Percentiles rank a stretch among this genome's conserved stretches.
phyloP scores from a whole-genome alignment of 2,113 vertebrate species.

The Castor canadensis region DNA sequence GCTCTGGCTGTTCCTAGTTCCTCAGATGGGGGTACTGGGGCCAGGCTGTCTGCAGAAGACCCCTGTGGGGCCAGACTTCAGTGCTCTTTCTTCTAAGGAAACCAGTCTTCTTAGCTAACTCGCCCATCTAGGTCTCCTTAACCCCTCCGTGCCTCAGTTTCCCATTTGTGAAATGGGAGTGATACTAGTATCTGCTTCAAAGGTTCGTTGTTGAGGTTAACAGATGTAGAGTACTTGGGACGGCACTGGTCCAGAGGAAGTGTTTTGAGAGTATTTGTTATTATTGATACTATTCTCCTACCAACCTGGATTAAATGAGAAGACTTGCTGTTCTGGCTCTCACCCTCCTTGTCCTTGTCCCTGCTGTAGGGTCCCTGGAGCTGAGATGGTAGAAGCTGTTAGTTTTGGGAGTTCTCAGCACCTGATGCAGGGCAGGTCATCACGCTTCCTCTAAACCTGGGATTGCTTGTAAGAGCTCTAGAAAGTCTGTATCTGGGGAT shows the following conservation, averaged over 20 bases:
- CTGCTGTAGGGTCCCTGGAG: neutral
- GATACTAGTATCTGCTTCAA: neutral
- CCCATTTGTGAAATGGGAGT: neutral
- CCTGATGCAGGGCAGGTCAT: neutral
- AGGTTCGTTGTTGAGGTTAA: neutral
- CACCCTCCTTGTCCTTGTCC: neutral
- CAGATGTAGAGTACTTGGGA: neutral
- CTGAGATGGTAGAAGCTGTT: neutral
- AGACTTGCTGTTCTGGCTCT: neutral
- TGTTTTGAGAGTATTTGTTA: neutral
- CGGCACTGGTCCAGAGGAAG: neutral
- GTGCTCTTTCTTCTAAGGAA: neutral
- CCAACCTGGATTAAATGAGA: neutral
- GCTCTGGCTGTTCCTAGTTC: constrained; percentile 55
- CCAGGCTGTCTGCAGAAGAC: constrained; percentile 39
- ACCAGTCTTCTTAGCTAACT: neutral
- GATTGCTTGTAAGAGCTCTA: neutral
- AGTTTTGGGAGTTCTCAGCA: neutral
- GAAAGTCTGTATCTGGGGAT: neutral
- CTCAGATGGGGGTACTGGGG: neutral
- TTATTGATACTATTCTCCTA: neutral
- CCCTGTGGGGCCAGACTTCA: neutral
- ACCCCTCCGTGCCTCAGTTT: neutral
- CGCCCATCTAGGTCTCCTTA: neutral
- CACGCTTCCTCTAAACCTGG: neutral